These are phyloP conservation scores for Phenganax stokvisi DNA, from an alignment of 92 coral and sea anemone genomes.

Conservation along the genomic window DNA sequence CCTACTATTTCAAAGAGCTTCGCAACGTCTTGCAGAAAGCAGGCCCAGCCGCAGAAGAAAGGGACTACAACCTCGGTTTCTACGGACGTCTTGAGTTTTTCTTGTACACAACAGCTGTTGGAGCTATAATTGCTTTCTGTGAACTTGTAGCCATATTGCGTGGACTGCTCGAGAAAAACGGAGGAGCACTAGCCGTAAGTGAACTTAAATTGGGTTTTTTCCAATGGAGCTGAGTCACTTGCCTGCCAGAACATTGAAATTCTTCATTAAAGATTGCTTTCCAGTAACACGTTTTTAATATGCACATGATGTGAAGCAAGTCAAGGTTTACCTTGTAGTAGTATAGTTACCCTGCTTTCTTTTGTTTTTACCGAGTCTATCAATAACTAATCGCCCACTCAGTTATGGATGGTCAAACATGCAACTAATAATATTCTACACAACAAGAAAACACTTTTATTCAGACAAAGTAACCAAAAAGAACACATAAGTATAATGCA, in stretches of 20 bases:
- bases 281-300: no score
- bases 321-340: no score
- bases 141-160: background rate
- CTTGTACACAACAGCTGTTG: background rate
- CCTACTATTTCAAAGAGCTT: background rate
- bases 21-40: background rate
- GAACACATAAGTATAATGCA: no score
- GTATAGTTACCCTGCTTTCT: no score
- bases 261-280: no score
- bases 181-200: slow-evolving; percentile 1
- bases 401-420: no score
- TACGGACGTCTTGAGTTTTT: background rate
- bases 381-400: no score
- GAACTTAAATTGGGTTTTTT: background rate
- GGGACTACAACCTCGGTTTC: background rate
- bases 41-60: background rate
- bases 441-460: no score
- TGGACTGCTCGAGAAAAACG: slow-evolving; percentile 9
- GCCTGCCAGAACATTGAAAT: background rate
- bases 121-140: background rate
- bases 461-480: no score
- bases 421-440: no score
- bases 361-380: no score
- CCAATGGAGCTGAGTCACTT: background rate
- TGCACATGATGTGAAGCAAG: no score